phyloP scores from a whole-genome alignment of 2,888 invertebrate species.

The Cataglyphis altisquamis region DNA sequence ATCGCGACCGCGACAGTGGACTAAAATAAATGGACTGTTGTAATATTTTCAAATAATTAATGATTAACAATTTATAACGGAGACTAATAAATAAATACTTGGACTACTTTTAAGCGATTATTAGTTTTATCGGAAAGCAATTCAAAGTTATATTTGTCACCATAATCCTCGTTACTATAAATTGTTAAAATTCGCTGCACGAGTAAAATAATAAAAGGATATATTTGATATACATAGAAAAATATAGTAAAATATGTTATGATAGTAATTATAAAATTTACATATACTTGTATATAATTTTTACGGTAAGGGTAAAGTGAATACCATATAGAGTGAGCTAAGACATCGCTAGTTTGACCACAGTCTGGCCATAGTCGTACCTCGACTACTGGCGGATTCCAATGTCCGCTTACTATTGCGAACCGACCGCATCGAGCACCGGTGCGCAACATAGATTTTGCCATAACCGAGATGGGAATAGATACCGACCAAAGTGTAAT shows the following conservation, averaged over 20 bases:
- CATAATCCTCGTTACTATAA: neutral
- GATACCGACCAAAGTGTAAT: slow-evolving; percentile 47
- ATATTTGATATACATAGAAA: neutral
- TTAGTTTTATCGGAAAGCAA: slow-evolving; percentile 8
- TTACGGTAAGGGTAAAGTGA: neutral
- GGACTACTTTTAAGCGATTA: neutral
- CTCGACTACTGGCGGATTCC: slow-evolving; percentile 44
- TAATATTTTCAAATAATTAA: slow-evolving; percentile 13
- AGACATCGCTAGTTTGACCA: slow-evolving; percentile 14
- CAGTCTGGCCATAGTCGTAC: slow-evolving; percentile 43
- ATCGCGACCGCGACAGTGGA: neutral
- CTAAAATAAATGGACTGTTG: neutral
- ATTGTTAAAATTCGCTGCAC: slow-evolving; percentile 4
- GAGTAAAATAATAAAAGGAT: neutral
- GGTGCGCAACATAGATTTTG: slow-evolving; percentile 50
- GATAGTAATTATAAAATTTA: neutral
- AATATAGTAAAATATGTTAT: neutral
- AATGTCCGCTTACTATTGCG: slow-evolving; percentile 33
- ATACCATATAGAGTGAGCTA: slow-evolving; percentile 20
- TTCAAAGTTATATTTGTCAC: slow-evolving; percentile 4
- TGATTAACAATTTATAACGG: slow-evolving; percentile 2
- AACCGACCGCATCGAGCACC: slow-evolving; percentile 26
- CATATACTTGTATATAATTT: neutral
- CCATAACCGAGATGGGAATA: slow-evolving; percentile 51
- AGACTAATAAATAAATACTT: neutral